Percentiles rank a stretch among this genome's conserved stretches.
Evolutionary conservation across 2,888 invertebrate genomes (phyloP).

Genomic region (Phoenoteleia sp.): DNA sequence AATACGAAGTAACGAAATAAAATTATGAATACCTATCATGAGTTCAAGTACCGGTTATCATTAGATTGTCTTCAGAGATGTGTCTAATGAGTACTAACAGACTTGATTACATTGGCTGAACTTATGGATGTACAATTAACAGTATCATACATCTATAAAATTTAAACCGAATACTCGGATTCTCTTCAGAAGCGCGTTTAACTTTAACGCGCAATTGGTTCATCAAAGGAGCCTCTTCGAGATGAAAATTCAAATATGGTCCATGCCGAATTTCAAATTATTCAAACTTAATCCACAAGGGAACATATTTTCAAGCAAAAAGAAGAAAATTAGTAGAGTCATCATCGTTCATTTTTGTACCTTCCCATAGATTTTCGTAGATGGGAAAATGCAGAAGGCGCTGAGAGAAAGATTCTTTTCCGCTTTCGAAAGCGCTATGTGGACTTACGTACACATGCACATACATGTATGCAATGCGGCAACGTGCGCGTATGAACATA

Average conservation of each 20-base stretch:
- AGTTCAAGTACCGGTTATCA: constrained; percentile 22
- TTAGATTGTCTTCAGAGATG: constrained; percentile 12
- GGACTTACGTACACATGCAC: constrained; percentile 2
- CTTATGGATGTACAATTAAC: no score
- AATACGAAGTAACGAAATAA: neutral
- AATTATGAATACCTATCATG: neutral
- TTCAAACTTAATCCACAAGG: neutral
- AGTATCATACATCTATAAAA: no score
- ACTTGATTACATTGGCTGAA: neutral
- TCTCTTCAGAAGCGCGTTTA: no score
- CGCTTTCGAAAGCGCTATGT: constrained; percentile 51
- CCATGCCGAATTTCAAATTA: neutral
- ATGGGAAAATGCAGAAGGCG: neutral
- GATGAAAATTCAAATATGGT: no score
- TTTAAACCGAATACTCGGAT: no score
- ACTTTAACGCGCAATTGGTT: no score
- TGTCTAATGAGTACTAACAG: constrained; percentile 11
- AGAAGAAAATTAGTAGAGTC: constrained; percentile 10
- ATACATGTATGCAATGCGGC: constrained; percentile 7
- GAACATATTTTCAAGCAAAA: neutral
- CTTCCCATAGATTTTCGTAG: constrained; percentile 33
- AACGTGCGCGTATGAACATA: constrained; percentile 45
- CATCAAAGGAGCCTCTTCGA: no score
- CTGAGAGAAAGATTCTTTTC: constrained; percentile 53
- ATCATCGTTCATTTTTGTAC: constrained; percentile 1